These are phyloP conservation scores for Tenebrosternarchus preto DNA, from an alignment of 2,113 vertebrate species.

Conservation along the genomic window DNA sequence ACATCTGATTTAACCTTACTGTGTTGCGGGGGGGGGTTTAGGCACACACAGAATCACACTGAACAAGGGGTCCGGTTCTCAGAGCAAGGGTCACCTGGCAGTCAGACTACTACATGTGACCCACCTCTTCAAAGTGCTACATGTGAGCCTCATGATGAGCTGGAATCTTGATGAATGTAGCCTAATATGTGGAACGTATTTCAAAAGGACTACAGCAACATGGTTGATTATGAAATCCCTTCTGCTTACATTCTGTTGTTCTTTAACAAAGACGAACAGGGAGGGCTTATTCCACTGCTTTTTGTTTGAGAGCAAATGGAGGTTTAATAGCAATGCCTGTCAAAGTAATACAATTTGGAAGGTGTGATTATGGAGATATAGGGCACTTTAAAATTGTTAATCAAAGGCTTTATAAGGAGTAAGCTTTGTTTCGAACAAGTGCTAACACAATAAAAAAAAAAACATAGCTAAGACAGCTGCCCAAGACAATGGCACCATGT, in stretches of 20 bases:
- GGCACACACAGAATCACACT: not conserved
- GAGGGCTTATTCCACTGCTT: not conserved
- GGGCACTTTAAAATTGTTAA: conserved; percentile 1
- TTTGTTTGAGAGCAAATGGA: not conserved
- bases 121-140: not conserved
- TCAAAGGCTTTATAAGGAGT: not conserved
- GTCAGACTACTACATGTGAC: not conserved
- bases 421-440: not conserved
- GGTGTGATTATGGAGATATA: not conserved
- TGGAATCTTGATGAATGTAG: not conserved
- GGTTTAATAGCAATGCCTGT: conserved; percentile 11
- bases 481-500: not conserved
- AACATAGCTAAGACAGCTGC: not conserved
- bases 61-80: not conserved
- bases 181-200: not conserved
- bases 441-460: not conserved
- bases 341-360: conserved; percentile 3
- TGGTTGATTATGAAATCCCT: not conserved
- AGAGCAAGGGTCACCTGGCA: not conserved
- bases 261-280: not conserved
- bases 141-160: not conserved
- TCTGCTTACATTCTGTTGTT: not conserved
- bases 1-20: not conserved
- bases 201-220: not conserved
- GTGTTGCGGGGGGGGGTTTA: not conserved